Base-by-base conservation (phyloP, 2,888 invertebrate genomes). In the Neoscelio sp. region DNA sequence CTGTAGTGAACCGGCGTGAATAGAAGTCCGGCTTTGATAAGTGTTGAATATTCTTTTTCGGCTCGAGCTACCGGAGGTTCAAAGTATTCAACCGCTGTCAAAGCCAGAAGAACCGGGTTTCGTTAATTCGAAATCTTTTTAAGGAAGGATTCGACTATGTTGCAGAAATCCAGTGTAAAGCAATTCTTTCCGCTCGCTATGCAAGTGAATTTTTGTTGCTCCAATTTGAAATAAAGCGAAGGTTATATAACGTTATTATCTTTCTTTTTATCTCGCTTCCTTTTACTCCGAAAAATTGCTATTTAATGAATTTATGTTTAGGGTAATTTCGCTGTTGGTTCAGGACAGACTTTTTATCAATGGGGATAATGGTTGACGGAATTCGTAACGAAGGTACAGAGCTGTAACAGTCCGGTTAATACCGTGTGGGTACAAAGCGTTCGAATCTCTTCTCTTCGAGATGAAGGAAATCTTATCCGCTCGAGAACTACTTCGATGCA, bases 391-490 rank as follows among this genome's bases (percentile, higher is more conserved):
- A 10, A 50, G 60, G 54, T 38, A 60, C 67, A 50, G 62, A 52
- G 52, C 54, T 38, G 54, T 67, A 54, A 54, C 38, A 17, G 20
- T 75, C 65, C 54, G 26, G 52, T 35, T 58, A 67, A 67, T 60
- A 75, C 58, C 35, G 44, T 60, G 75, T 68, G 67, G 54, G 62
- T 68, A 62, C 54, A 68, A 56, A 48, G 15, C 46, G 62, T 75
- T 75, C 46, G 44, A 50, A 52, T 35, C 52, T 20, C 48, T 65
- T 50, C 48, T 20, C n/a, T n/a, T 33, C 20, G 35, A 48, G 52
- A 44, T 23, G 33, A 42, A 42, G 35, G 65, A 62, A 75, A 75
- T 67, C 67, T 75, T 75, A 75, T 75, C 75, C 65, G 17, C 15
- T 23, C 10, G 28, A 23, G 12, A 18, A 40, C 38, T n/a, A n/a